Evolutionary conservation across 2,797 vertebrate genomes (phyloP).

Genomic region (Gymnodraco acuticeps): DNA sequence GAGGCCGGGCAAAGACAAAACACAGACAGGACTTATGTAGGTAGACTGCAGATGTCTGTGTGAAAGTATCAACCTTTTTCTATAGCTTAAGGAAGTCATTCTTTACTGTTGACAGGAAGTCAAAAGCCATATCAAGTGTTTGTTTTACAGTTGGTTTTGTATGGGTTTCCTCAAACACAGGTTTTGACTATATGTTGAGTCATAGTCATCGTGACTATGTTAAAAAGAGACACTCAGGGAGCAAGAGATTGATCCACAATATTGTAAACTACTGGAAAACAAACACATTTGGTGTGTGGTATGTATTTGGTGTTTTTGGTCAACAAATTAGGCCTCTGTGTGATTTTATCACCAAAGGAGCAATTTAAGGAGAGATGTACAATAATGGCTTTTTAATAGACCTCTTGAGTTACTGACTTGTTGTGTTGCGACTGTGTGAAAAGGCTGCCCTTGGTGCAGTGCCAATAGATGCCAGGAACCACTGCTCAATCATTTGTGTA

Average conservation of each 20-base stretch:
- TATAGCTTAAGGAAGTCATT: slow-evolving; percentile 45
- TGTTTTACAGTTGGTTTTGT: slow-evolving; percentile 38
- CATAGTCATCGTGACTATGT: not conserved
- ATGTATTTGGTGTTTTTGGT: slow-evolving; percentile 8
- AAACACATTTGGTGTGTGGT: not conserved
- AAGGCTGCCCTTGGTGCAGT: slow-evolving; percentile 41
- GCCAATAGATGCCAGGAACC: slow-evolving; percentile 49
- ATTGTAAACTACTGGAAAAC: not conserved
- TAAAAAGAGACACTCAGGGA: slow-evolving; percentile 3
- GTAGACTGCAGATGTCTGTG: slow-evolving; percentile 14
- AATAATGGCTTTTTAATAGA: slow-evolving; percentile 66
- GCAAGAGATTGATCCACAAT: not conserved
- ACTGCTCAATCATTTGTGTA: slow-evolving; percentile 27
- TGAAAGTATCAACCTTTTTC: slow-evolving; percentile 28
- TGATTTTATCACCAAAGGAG: slow-evolving; percentile 30
- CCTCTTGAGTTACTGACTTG: slow-evolving; percentile 51
- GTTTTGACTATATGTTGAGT: not conserved
- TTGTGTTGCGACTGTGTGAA: slow-evolving; percentile 63
- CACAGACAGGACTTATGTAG: slow-evolving; percentile 47
- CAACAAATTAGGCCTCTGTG: not conserved
- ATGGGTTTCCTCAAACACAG: slow-evolving; percentile 41
- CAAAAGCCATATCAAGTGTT: slow-evolving; percentile 21
- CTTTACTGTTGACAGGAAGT: slow-evolving; percentile 16
- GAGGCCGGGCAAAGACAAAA: slow-evolving; percentile 56
- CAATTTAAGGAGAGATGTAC: slow-evolving; percentile 41